Percentiles rank a stretch among this genome's conserved stretches.
Evolutionary conservation across 2,888 invertebrate genomes (phyloP).

Genomic region (Thecophora atra): DNA sequence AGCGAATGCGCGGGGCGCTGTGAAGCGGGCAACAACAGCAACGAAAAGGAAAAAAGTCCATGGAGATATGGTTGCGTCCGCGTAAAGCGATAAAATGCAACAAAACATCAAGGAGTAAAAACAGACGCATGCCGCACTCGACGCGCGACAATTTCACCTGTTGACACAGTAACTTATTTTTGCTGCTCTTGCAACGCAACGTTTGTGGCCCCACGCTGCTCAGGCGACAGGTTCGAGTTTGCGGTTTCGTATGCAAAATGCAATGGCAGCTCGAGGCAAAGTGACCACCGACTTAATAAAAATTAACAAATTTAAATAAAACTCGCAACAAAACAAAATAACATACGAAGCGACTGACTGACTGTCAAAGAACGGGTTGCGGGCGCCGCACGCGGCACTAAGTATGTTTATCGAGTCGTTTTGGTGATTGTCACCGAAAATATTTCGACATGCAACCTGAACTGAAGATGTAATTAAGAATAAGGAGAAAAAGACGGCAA

Average conservation of each 20-base stretch:
- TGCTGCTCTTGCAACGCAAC: slow-evolving; percentile 39
- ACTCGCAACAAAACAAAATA: slow-evolving; percentile 20
- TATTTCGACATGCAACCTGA: slow-evolving; percentile 19
- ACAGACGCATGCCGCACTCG: slow-evolving; percentile 32
- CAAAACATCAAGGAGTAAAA: slow-evolving; percentile 6
- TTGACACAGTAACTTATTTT: slow-evolving; percentile 64
- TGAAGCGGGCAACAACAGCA: slow-evolving; percentile 8
- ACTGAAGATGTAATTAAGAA: slow-evolving; percentile 18
- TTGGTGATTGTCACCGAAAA: slow-evolving; percentile 27
- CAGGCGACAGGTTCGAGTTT: slow-evolving; percentile 32
- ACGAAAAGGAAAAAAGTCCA: slow-evolving; percentile 1
- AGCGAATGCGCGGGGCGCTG: slow-evolving; percentile 27
- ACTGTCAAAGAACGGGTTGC: slow-evolving; percentile 3
- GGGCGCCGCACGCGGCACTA: slow-evolving; percentile 1
- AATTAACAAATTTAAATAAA: slow-evolving; percentile 39
- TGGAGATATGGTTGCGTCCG: slow-evolving; percentile 4
- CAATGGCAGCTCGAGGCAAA: slow-evolving; percentile 37
- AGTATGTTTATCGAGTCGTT: neutral
- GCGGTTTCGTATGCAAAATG: slow-evolving; percentile 28
- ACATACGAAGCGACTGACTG: slow-evolving; percentile 14
- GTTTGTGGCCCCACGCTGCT: slow-evolving; percentile 28
- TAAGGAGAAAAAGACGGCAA: neutral
- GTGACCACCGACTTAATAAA: slow-evolving; percentile 37
- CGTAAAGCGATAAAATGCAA: slow-evolving; percentile 36
- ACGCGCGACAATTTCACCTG: slow-evolving; percentile 62